Evolutionary conservation across 2,888 invertebrate species (phyloP).

Genomic region (Nemotelus nigrinus): DNA sequence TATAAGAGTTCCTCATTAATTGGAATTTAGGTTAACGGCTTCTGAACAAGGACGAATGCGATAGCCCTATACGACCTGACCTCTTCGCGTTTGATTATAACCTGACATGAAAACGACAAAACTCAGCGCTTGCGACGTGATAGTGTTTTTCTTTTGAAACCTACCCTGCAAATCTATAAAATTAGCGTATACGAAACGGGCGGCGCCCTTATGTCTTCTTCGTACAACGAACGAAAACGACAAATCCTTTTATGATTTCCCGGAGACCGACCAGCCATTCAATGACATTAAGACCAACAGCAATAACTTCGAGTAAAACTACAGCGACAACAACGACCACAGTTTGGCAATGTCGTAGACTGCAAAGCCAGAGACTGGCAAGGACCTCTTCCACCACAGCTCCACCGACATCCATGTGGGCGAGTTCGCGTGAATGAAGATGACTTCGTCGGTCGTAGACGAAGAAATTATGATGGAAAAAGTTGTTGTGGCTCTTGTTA

Average conservation of each 20-base stretch:
- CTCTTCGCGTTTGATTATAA: neutral
- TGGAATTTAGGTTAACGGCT: constrained; percentile 10
- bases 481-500: neutral
- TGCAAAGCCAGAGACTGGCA: neutral
- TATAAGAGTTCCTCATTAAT: neutral
- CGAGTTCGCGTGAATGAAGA: neutral
- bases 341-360: neutral
- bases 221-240: neutral
- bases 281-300: neutral
- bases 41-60: constrained; percentile 3
- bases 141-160: neutral
- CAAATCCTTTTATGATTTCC: constrained; percentile 32
- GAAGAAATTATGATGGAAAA: constrained; percentile 23
- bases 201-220: constrained; percentile 25
- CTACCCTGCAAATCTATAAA: neutral
- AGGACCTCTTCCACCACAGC: neutral
- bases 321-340: neutral
- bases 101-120: constrained; percentile 7
- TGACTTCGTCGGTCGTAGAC: neutral
- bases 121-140: neutral
- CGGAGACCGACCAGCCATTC: constrained; percentile 10
- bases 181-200: neutral
- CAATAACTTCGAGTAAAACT: neutral
- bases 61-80: neutral
- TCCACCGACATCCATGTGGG: neutral